Conservation (phyloP, 2,113 vertebrate genomes). For the Sapayoa aenigma region DNA sequence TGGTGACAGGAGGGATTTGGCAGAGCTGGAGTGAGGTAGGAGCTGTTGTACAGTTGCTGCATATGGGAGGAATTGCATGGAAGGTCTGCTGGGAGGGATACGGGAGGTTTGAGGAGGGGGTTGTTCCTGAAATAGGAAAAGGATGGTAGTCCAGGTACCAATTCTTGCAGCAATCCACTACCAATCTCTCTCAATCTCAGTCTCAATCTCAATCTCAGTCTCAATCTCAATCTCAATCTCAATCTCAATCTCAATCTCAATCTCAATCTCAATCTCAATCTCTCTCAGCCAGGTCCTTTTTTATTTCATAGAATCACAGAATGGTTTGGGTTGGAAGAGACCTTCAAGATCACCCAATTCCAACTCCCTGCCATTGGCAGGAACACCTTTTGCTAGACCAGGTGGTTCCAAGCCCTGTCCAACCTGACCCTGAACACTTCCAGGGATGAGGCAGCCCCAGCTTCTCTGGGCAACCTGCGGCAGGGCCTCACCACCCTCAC, state of each 20-base stretch:
- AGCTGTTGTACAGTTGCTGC: not conserved
- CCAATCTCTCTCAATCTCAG: not conserved
- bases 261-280: too few relatives aligned
- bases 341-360: not conserved
- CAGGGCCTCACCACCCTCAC: rapidly evolving
- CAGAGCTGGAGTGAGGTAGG: not conserved
- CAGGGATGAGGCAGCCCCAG: not conserved
- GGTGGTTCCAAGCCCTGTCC: rapidly evolving
- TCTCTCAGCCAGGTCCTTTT: not conserved
- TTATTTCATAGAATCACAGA: not conserved
- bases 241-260: too few relatives aligned
- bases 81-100: not conserved
- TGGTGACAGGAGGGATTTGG: not conserved
- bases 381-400: not conserved
- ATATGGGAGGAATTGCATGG: not conserved
- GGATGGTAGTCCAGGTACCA: not conserved
- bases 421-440: rapidly evolving
- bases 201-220: too few relatives aligned
- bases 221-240: too few relatives aligned
- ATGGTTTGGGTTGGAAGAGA: not conserved
- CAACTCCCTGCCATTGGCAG: not conserved
- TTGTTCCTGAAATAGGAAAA: not conserved
- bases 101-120: rapidly evolving
- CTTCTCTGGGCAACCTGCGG: not conserved
- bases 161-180: not conserved